phyloP scores from a whole-genome alignment of 2,797 vertebrate genomes.

The Tarsius wallacei region DNA sequence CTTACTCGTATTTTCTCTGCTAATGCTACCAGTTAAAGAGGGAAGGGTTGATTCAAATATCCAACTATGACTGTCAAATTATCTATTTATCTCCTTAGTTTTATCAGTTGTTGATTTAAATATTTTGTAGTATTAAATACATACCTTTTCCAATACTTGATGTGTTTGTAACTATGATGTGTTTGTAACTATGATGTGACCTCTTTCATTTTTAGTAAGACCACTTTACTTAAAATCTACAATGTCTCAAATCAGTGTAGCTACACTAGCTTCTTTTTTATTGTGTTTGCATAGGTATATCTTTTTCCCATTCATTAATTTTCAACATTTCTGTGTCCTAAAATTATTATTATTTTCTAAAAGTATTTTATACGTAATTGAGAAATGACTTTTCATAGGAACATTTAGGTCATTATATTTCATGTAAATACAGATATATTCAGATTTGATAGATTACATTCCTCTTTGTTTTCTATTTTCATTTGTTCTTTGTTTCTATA shows the following conservation, averaged over 20 bases:
- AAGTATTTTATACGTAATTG: background rate
- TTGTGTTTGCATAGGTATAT: background rate
- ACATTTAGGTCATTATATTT: background rate
- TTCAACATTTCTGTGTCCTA: background rate
- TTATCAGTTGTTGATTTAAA: constrained; percentile 28
- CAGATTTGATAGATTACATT: background rate
- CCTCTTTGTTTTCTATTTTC: background rate
- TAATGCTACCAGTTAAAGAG: background rate
- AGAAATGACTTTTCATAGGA: background rate
- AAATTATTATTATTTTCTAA: background rate
- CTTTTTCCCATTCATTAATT: background rate
- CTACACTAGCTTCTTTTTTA: background rate
- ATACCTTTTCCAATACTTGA: background rate
- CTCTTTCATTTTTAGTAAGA: background rate
- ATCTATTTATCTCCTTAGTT: background rate
- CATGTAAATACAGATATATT: background rate
- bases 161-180: background rate
- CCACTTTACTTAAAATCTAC: background rate
- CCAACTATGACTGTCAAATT: background rate
- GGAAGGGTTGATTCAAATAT: background rate
- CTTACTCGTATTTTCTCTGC: background rate
- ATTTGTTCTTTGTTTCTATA: background rate
- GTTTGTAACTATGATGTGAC: background rate
- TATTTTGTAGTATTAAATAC: background rate
- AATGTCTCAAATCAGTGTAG: background rate